These are phyloP conservation scores for Pomacea canaliculata DNA, from an alignment of 2,888 invertebrate genomes.

Conservation along the genomic window DNA sequence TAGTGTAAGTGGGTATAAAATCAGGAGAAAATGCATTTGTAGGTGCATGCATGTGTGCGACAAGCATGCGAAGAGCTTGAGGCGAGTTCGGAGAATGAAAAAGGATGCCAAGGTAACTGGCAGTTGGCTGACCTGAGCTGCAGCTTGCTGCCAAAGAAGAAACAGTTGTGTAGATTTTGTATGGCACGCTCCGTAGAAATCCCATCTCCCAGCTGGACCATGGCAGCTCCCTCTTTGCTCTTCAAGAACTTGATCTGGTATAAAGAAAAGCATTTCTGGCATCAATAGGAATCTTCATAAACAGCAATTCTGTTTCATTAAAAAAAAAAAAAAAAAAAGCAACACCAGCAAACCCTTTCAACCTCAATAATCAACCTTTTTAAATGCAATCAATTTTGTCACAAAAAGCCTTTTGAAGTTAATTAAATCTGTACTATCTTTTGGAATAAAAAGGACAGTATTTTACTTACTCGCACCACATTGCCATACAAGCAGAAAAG, in stretches of 20 bases:
- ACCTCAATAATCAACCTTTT: background rate
- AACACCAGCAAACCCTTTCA: no score
- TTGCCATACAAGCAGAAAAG: conserved; percentile 99
- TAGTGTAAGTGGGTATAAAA: no score
- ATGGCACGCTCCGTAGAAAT: conserved; percentile 95
- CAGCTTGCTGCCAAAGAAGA: conserved; percentile 82
- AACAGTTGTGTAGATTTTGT: conserved; percentile 92
- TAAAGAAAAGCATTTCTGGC: background rate
- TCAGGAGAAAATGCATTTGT: no score
- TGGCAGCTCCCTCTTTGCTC: conserved; percentile 98
- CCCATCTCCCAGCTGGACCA: conserved; percentile 98
- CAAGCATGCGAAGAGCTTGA: background rate
- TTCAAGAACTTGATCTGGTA: conserved; percentile 92
- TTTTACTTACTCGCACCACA: conserved; percentile 86
- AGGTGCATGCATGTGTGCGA: conserved; percentile 1
- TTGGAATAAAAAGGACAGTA: background rate
- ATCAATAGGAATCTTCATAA: background rate
- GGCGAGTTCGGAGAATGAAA: background rate
- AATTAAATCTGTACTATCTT: background rate
- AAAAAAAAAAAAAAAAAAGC: no score
- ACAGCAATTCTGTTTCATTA: background rate
- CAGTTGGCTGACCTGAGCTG: conserved; percentile 75
- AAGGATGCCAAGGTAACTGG: background rate
- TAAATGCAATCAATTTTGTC: background rate
- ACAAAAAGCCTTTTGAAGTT: background rate